These are phyloP conservation scores for Diglossa brunneiventris DNA, from an alignment of 2,113 vertebrate genomes.

Conservation along the genomic window DNA sequence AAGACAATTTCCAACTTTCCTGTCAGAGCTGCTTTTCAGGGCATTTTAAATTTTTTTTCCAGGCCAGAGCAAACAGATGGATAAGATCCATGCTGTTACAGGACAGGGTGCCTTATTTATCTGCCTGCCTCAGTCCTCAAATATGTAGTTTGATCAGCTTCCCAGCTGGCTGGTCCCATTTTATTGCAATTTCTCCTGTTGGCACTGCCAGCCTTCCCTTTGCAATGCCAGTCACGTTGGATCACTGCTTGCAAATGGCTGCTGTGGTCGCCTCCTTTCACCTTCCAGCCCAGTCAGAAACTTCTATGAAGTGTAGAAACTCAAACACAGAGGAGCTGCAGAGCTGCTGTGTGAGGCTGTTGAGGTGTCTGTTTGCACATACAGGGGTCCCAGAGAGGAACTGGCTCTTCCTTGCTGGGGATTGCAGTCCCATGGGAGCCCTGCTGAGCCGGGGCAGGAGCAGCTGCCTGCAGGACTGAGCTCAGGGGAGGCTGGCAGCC, in stretches of 20 bases:
- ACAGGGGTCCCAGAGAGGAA: background rate
- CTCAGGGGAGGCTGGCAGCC: background rate
- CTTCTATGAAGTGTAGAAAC: background rate
- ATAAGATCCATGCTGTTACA: background rate
- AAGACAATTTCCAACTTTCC: background rate
- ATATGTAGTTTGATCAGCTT: background rate
- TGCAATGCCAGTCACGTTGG: background rate
- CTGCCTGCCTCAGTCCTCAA: background rate
- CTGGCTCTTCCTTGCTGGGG: accelerated
- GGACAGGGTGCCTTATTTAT: background rate
- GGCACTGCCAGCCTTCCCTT: background rate
- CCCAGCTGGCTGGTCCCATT: background rate
- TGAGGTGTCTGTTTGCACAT: background rate
- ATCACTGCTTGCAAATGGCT: background rate
- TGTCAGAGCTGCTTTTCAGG: background rate
- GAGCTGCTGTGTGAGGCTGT: background rate
- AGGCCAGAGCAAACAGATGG: background rate
- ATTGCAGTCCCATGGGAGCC: accelerated
- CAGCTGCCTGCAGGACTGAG: background rate
- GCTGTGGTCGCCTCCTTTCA: accelerated
- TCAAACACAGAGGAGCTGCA: background rate
- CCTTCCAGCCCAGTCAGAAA: background rate
- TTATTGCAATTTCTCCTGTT: background rate
- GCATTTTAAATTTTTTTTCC: background rate
- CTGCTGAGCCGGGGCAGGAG: accelerated